Base-by-base conservation (phyloP, 1,140 invertebrate genomes). In the Macrotrachela quadricornifera region DNA sequence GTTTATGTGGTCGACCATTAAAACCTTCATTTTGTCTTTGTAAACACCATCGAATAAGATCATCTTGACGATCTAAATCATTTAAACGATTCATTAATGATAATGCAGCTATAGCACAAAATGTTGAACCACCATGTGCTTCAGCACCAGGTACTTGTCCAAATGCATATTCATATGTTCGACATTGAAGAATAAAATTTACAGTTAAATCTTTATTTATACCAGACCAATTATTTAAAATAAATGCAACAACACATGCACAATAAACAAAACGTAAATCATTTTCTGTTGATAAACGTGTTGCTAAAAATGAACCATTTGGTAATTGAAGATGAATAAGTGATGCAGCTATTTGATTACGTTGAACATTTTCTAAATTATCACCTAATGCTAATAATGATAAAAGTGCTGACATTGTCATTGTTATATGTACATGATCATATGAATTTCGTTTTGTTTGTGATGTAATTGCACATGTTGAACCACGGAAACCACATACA, bases 211-310 rank as follows among this genome's bases (percentile, higher is more conserved):
- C 73, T 46, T 80, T 75, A 68, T 96, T 74, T 50, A 97, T 81
- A 1, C 78, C 78, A 40, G 79, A 80, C 81, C 86, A 95, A 67
- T 95, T 86, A 64, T 92, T 75, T 1, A 97, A 71, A 60, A 96
- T 87, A 60, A 83, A 81, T 62, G 83, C 88, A 58, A 95, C 81
- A 56, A 80, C 82, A 14, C 82, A 79, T 0, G 90, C 90, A 73
- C 90, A 96, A 69, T 90, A 99, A 0, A 96, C 79, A 73, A 96
- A 96, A 37, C 92, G 74, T 83, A 96, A 91, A 64, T 97, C 91
- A 43, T 54, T 49, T 54, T 54, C 53, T n/a, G n/a, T 18, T 18
- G 46, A 44, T 43, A 46, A 44, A 47, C 39, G 40, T 18, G 51
- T 53, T n/a, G 51, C 44, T 40, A 30, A 30, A 50, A 54, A 78